Evolutionary conservation across 2,797 vertebrate genomes (phyloP).

Genomic region (Chelon auratus): DNA sequence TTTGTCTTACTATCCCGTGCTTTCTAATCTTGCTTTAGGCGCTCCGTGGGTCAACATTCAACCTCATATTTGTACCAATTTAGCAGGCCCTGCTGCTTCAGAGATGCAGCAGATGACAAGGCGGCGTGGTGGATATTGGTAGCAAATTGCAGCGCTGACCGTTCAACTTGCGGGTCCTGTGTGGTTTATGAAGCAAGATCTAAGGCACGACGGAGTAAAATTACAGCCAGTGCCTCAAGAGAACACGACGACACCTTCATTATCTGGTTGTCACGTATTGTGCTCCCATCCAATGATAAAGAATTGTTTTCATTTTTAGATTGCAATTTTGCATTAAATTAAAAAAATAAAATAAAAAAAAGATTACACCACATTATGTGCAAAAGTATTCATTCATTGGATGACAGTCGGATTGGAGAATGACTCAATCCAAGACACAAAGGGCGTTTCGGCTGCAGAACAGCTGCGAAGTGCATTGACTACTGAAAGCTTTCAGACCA

Average conservation of each 20-base stretch:
- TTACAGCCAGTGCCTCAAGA: slow-evolving; percentile 24
- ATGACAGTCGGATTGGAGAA: slow-evolving; percentile 12
- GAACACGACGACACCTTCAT: slow-evolving; percentile 19
- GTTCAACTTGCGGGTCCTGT: slow-evolving; percentile 2
- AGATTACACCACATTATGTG: not conserved
- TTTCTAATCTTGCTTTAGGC: not conserved
- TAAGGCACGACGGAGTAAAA: slow-evolving; percentile 12
- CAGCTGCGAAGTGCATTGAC: not conserved
- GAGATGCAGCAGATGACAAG: slow-evolving; percentile 3
- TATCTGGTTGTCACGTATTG: slow-evolving; percentile 19
- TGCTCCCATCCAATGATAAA: slow-evolving; percentile 2
- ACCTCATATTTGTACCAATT: not conserved
- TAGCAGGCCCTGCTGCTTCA: not conserved
- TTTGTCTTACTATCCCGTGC: not conserved
- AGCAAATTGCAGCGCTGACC: slow-evolving; percentile 22
- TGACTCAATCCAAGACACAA: not conserved
- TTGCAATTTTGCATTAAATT: not conserved
- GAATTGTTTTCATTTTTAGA: not conserved
- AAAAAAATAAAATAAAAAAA: not conserved
- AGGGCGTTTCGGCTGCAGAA: not conserved
- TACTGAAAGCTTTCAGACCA: slow-evolving; percentile 34
- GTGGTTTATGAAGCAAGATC: slow-evolving; percentile 11
- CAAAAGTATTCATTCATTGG: not conserved
- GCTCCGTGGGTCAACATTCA: not conserved
- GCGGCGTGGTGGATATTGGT: not conserved